Evolutionary conservation across 2,888 invertebrate genomes (phyloP).

Genomic region (Aphrophora alni): DNA sequence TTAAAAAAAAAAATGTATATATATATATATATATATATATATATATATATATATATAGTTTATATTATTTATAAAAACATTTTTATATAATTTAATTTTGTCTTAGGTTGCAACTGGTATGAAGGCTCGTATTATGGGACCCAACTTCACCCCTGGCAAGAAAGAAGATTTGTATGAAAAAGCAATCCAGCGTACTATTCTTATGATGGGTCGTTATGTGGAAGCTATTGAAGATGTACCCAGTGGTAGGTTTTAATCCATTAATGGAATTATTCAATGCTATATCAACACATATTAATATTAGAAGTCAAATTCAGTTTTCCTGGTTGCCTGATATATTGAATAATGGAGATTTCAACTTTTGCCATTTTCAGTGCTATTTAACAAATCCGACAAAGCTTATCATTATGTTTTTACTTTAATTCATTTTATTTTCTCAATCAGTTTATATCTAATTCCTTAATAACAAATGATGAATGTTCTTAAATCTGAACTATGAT

Average conservation of each 20-base stretch:
- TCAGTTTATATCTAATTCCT: too few relatives aligned
- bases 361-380: too few relatives aligned
- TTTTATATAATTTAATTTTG: background rate
- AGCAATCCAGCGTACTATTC: slow-evolving; percentile 98
- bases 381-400: too few relatives aligned
- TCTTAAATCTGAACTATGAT: slow-evolving; percentile 21
- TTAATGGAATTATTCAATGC: background rate
- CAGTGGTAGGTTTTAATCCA: slow-evolving; percentile 73
- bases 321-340: too few relatives aligned
- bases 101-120: slow-evolving; percentile 75
- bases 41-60: too few relatives aligned
- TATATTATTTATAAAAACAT: too few relatives aligned
- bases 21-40: too few relatives aligned
- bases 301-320: background rate
- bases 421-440: too few relatives aligned
- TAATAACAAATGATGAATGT: slow-evolving; percentile 31
- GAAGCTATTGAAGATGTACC: slow-evolving; percentile 99
- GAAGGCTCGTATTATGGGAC: slow-evolving; percentile 99
- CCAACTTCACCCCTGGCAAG: slow-evolving; percentile 97
- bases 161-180: slow-evolving; percentile 99
- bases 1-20: too few relatives aligned
- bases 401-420: too few relatives aligned
- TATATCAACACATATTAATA: background rate
- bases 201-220: slow-evolving; percentile 99
- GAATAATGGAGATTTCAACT: too few relatives aligned